Percentiles rank a stretch among this genome's conserved stretches.
These are phyloP conservation scores for Prosapia bicincta DNA, from an alignment of 2,888 invertebrate species.

Conservation along the genomic window DNA sequence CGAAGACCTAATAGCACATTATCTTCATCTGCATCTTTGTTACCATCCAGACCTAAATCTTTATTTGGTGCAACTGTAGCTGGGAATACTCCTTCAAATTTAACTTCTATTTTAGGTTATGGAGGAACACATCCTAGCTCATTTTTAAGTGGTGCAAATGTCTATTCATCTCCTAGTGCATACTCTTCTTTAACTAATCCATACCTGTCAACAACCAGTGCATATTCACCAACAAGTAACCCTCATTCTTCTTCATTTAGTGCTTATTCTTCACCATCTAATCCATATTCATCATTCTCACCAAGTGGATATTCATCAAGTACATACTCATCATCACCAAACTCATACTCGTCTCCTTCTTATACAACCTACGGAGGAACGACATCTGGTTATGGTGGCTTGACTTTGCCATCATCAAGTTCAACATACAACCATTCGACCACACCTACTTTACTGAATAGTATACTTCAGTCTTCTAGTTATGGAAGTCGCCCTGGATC, in stretches of 20 bases:
- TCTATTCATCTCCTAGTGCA: conserved; percentile 18
- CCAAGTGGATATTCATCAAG: background rate
- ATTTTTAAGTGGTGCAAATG: background rate
- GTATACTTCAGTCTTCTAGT: conserved; percentile 18
- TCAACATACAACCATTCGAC: conserved; percentile 31
- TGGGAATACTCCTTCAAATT: background rate
- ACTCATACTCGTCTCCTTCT: conserved; percentile 40
- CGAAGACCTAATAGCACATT: background rate
- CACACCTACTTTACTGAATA: conserved; percentile 28
- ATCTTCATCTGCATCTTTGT: background rate
- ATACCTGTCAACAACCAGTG: background rate
- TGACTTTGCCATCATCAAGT: conserved; percentile 55
- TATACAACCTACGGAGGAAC: conserved; percentile 57
- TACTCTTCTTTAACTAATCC: background rate
- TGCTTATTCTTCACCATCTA: background rate
- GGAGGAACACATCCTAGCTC: background rate
- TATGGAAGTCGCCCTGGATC: conserved; percentile 24
- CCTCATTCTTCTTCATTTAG: background rate
- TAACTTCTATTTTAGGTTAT: background rate
- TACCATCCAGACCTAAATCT: background rate
- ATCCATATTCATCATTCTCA: background rate
- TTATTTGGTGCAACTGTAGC: background rate
- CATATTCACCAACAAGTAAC: conserved; percentile 22
- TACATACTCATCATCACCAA: background rate
- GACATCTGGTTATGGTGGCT: conserved; percentile 63